These are phyloP conservation scores for Drosophila mojavensis DNA, from an alignment of 1,140 invertebrate genomes.

Conservation along the genomic window DNA sequence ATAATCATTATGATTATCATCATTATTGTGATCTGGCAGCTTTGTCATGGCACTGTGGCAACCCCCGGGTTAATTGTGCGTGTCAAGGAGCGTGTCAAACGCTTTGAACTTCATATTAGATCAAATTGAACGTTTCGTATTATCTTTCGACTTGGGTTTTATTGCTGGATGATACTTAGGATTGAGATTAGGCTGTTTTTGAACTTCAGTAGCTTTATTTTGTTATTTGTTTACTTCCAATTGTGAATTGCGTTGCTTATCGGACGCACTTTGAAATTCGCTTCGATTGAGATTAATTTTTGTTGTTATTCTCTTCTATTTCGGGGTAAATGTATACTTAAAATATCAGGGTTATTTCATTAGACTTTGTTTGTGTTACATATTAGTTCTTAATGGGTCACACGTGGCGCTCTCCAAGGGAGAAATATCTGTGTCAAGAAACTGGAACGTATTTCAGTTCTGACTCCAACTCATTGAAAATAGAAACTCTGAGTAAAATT, in stretches of 20 bases:
- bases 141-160: no score
- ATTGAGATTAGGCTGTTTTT: background rate
- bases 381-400: constrained; percentile 3
- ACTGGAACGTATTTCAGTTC: background rate
- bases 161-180: background rate
- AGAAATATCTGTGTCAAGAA: background rate
- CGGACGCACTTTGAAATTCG: constrained; percentile 20
- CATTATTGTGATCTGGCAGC: constrained; percentile 16
- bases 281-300: constrained; percentile 1
- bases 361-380: background rate
- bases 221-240: background rate
- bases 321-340: background rate
- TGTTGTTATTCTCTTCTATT: background rate
- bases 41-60: constrained; percentile 16
- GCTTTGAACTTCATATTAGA: constrained; percentile 1
- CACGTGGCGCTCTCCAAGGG: background rate
- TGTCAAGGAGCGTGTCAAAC: constrained; percentile 38
- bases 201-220: constrained; percentile 7
- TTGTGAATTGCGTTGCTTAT: constrained; percentile 8
- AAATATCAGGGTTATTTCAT: background rate
- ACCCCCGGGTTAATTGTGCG: constrained; percentile 58
- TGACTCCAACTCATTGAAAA: no score
- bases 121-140: constrained; percentile 6
- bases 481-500: no score
- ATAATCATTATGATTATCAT: constrained; percentile 26